Conservation (phyloP, 2,113 vertebrate species). For the Pseudorasbora parva region DNA sequence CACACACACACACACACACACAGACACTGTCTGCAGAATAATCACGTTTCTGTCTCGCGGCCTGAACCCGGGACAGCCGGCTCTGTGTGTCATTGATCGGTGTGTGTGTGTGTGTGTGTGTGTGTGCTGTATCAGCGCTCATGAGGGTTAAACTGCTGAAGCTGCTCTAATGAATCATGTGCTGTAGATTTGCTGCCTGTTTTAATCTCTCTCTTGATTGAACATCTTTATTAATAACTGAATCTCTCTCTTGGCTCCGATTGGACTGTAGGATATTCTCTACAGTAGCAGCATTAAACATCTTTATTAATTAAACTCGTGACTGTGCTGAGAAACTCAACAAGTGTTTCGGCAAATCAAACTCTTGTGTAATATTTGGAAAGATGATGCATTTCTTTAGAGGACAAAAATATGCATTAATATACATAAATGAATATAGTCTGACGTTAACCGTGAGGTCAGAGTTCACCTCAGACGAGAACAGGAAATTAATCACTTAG, state of each 20-base stretch:
- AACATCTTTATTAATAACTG: no score
- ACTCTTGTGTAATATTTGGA: background rate
- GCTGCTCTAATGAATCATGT: constrained; percentile 32
- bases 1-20: no score
- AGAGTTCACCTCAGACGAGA: background rate
- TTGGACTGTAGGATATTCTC: background rate
- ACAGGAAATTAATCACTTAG: background rate
- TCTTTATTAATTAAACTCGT: background rate
- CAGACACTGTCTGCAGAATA: no score
- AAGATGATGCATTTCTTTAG: background rate
- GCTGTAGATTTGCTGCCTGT: constrained; percentile 27
- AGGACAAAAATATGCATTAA: background rate
- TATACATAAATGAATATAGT: background rate
- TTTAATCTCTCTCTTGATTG: background rate
- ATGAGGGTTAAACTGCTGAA: constrained; percentile 31
- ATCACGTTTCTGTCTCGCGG: no score
- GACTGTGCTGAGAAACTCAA: background rate
- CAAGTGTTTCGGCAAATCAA: background rate
- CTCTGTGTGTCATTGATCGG: no score
- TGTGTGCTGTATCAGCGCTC: no score
- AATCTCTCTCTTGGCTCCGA: background rate
- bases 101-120: no score
- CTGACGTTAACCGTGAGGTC: background rate
- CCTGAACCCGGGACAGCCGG: no score
- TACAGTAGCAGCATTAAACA: background rate